Base-by-base conservation (phyloP, 2,797 vertebrate species). In the Macropodus opercularis region DNA sequence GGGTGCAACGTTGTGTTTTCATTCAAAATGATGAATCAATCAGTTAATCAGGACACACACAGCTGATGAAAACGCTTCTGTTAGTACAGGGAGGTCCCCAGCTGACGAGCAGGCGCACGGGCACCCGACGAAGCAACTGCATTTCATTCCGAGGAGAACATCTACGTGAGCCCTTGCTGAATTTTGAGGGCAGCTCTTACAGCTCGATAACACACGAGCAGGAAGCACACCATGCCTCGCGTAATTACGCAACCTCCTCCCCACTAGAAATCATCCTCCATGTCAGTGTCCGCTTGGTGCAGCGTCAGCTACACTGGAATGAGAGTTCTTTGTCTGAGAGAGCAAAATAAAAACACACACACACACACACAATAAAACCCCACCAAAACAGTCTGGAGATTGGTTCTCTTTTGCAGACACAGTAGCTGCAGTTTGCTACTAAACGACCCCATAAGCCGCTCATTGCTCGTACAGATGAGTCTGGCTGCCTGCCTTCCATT, bases 161-260 rank as follows among this genome's bases (percentile, higher is more conserved):
- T 36, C 19, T 34, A 44, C 52, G 47, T 50, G 15, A 55, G 44
- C 29, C 60, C 12, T 63, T 61, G 54, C 53, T 58, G 53, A 55
- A 49, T 63, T 56, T 38, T 31, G 13, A 8, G 53, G 10, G 29
- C 19, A 35, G 38, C 29, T 23, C 43, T 42, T 29, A 70, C 60
- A 69, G 52, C 61, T 70, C 14, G 4, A 63, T 53, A 67, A 69
- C 76, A 80, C 72, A 60, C 12, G 48, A 62, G 75, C 77, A 83
- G 79, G 72, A 84, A 81, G 71, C 67, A 81, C 72, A 77, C 82
- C 64, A 72, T 35, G 66, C 60, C 60, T 72, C 31, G 61, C 77
- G 85, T 75, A 86, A 80, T 85, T 81, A 83, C 34, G 69, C 80
- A 86, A 85, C 75, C 27, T 62, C 43, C 36, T 49, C 56, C 57